These are phyloP conservation scores for Andrena bucephala DNA, from an alignment of 2,888 invertebrate genomes.

Conservation along the genomic window DNA sequence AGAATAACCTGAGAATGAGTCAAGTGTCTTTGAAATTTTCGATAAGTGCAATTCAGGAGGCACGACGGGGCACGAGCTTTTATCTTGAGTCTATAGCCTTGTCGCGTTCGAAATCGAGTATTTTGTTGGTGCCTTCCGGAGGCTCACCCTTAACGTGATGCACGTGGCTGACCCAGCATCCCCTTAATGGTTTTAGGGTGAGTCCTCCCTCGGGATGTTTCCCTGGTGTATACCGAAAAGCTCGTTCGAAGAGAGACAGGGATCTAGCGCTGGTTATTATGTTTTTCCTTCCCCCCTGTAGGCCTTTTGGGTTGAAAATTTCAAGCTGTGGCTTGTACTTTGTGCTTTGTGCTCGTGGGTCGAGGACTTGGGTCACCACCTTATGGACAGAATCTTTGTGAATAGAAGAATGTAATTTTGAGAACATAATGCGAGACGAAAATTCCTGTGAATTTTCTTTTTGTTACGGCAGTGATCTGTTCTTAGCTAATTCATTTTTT, in stretches of 20 bases:
- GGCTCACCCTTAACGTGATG: slow-evolving; percentile 25
- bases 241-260: slow-evolving; percentile 24
- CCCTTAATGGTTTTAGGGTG: slow-evolving; percentile 54
- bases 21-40: neutral
- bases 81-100: neutral
- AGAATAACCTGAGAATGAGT: neutral
- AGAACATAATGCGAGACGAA: no score
- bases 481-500: no score
- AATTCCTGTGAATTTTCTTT: no score
- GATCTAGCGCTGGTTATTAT: slow-evolving; percentile 28
- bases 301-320: neutral
- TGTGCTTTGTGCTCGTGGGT: neutral
- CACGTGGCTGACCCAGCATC: slow-evolving; percentile 55
- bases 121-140: slow-evolving; percentile 5
- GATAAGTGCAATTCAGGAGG: neutral
- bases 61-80: neutral
- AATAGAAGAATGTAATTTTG: no score
- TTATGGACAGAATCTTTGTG: no score
- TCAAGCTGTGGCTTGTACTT: neutral
- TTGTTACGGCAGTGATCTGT: no score
- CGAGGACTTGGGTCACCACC: no score
- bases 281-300: neutral
- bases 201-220: slow-evolving; percentile 33
- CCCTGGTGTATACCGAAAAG: slow-evolving; percentile 50
- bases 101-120: slow-evolving; percentile 36